phyloP scores from a whole-genome alignment of 2,113 vertebrate genomes.

The Anolis carolinensis region DNA sequence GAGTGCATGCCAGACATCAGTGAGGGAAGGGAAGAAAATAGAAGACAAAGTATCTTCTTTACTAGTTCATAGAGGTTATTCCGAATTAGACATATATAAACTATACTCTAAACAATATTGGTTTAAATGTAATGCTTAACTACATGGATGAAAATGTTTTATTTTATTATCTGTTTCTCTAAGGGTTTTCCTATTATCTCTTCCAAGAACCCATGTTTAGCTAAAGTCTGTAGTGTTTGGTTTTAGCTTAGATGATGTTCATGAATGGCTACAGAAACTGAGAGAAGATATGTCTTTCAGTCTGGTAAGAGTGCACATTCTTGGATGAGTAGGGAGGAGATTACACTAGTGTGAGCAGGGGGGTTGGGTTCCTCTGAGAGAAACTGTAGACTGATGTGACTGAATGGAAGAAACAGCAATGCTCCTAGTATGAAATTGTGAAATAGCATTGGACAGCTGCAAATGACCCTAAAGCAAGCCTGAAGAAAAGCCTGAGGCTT shows the following conservation, averaged over 20 bases:
- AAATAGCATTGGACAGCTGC: not conserved
- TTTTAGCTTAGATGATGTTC: not conserved
- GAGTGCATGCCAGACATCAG: not conserved
- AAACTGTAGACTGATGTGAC: not conserved
- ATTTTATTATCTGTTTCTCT: not conserved
- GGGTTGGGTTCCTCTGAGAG: not conserved
- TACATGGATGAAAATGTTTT: not conserved
- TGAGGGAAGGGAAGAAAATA: conserved; percentile 1
- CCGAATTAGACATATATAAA: not conserved
- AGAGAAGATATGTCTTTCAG: not conserved
- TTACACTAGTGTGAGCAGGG: not conserved
- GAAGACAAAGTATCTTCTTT: conserved; percentile 13
- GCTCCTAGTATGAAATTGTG: not conserved
- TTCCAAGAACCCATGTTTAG: not conserved
- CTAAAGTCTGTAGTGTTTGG: not conserved
- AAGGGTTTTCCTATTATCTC: not conserved
- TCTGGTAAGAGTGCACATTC: not conserved
- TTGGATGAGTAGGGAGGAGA: not conserved
- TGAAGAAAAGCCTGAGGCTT: not conserved
- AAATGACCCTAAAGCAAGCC: not conserved
- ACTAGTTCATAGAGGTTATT: not conserved
- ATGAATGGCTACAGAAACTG: not conserved
- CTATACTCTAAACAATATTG: too few species aligned
- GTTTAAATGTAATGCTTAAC: not conserved
- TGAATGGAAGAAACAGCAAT: not conserved